A percentile compares a stretch with the other conserved stretches of the same genome.
These are phyloP conservation scores for Mantis religiosa DNA, from an alignment of 2,888 invertebrate genomes.

Conservation along the genomic window DNA sequence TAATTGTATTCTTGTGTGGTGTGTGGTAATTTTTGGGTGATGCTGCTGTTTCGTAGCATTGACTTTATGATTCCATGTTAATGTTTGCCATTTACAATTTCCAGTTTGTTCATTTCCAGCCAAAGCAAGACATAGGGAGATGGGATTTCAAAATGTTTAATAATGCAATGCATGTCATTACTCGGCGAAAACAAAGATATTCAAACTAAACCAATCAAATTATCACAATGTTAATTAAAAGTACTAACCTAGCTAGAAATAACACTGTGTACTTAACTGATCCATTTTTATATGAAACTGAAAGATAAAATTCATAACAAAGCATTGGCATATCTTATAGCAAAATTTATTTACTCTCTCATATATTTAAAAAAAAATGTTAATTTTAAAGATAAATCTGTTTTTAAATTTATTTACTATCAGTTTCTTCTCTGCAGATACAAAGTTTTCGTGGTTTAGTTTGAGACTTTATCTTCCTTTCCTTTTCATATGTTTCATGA, in stretches of 20 bases:
- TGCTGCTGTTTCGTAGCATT: conserved; percentile 1
- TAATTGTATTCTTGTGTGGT: conserved; percentile 8
- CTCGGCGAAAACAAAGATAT: not conserved
- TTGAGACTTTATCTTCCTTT: not conserved
- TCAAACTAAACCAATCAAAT: not conserved
- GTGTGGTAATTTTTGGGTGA: conserved; percentile 4
- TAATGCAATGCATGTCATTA: not conserved
- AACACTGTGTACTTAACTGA: not conserved
- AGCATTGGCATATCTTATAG: not conserved
- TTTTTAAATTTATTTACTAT: not conserved
- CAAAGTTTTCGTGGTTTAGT: not conserved
- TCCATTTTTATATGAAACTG: not conserved
- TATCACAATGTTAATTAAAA: not conserved
- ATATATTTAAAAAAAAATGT: not conserved
- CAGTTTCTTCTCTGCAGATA: not conserved
- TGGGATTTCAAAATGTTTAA: not conserved
- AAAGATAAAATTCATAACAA: not conserved
- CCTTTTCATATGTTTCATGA: not conserved
- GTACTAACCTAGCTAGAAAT: not conserved
- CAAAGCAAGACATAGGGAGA: not conserved
- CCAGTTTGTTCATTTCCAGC: not conserved
- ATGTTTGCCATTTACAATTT: not conserved
- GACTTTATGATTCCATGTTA: conserved; percentile 4
- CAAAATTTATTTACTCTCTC: not conserved
- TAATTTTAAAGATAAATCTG: not conserved